Percentiles rank a stretch among this genome's conserved stretches.
Evolutionary conservation across 2,888 invertebrate species (phyloP).

Genomic region (Mechanitis mazaeus): DNA sequence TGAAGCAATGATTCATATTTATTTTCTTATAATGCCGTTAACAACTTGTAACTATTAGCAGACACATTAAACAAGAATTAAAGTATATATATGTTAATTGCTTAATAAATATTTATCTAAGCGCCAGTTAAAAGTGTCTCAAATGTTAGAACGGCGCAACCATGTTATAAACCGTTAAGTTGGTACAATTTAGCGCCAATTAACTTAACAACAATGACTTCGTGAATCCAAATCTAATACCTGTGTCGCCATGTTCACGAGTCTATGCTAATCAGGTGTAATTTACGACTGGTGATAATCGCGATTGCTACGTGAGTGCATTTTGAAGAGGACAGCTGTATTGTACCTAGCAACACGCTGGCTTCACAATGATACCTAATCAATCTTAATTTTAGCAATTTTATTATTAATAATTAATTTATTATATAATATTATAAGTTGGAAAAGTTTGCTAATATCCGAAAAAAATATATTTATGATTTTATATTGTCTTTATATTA

Average conservation of each 20-base stretch:
- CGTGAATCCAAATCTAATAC: constrained; percentile 67
- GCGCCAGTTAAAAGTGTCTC: constrained; percentile 10
- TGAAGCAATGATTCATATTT: too few relatives aligned
- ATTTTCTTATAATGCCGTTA: too few relatives aligned
- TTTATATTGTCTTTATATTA: too few relatives aligned
- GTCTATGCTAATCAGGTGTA: constrained; percentile 70
- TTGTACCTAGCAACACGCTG: constrained; percentile 35
- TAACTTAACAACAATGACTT: constrained; percentile 68
- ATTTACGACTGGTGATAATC: constrained; percentile 73
- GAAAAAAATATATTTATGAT: too few relatives aligned
- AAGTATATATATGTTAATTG: neutral
- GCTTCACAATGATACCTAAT: constrained; percentile 51
- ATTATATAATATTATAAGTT: too few relatives aligned
- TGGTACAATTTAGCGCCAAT: constrained; percentile 67
- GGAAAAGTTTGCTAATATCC: too few relatives aligned
- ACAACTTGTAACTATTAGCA: too few relatives aligned
- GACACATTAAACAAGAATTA: too few relatives aligned
- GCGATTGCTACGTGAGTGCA: constrained; percentile 72
- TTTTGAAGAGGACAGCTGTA: constrained; percentile 50
- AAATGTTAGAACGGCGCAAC: constrained; percentile 9
- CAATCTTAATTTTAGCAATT: constrained; percentile 40
- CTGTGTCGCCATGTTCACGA: constrained; percentile 62
- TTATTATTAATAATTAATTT: constrained; percentile 4
- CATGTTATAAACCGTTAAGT: constrained; percentile 66
- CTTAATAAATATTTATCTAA: constrained; percentile 9